Evolutionary conservation across 2,888 invertebrate genomes (phyloP), one percentile per base, ranked within the genome.

Genomic region (Aradus depressus): DNA sequence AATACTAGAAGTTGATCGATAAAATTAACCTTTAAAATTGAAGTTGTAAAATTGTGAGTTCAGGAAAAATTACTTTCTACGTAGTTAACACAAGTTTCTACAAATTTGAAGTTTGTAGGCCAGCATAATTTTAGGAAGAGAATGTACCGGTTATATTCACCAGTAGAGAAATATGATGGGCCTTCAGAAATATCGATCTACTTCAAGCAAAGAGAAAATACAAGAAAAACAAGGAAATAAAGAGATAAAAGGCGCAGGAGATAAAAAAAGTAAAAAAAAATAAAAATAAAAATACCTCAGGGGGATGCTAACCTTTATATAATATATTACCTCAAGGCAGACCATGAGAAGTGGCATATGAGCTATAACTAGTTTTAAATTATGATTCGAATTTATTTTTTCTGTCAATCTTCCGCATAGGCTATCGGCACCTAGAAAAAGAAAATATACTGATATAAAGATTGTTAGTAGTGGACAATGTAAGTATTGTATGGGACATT

Each of bases 271-370:
- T 6, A 44, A 31, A 44, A 18, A 28, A 31, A 10, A 43, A 31
- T 19, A 44, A 28, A 19, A 44, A 44, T 31, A 22, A 44, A 32
- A 32, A 44, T 21, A 25, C 23, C 26, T 25, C 42, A 23, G 23
- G 43, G 43, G 43, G 43, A 45, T 45, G 45, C 45, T 45, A 45
- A 45, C 45, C 45, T 45, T 45, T 45, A 45, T 39, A 50, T 42
- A 37, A 50, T 48, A 51, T 26, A 69, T 69, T 67, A 83, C 83
- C 72, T 96, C 92, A 52, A 97, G 72, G 65, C 95, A 93, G 21
- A 95, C 95, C 80, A 93, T 86, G 23, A 96, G 71, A 44, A 96
- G 69, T 0, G 96, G 95, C 85, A 95, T 91, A 65, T 96, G 95
- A 1, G 92, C 91, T 62, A 96, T 71, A 48, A 92, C 85, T 60